phyloP scores from a whole-genome alignment of 2,797 vertebrate genomes.

The Pampus argenteus region DNA sequence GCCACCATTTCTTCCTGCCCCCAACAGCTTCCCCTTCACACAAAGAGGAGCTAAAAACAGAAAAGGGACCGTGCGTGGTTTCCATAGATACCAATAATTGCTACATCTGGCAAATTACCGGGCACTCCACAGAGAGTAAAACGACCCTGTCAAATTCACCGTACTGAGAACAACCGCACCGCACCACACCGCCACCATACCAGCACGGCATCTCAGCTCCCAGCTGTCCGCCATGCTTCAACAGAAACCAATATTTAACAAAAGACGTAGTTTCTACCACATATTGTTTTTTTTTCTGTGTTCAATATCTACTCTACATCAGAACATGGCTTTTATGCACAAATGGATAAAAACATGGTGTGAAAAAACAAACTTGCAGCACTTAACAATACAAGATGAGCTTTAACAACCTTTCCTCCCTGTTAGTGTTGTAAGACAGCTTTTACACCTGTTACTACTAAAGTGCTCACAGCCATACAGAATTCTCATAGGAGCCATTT shows the following conservation, averaged over 20 bases:
- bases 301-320: conserved; percentile 8
- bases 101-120: conserved; percentile 85
- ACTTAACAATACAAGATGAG: conserved; percentile 49
- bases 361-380: conserved; percentile 19
- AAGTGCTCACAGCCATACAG: conserved; percentile 58
- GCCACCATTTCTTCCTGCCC: conserved; percentile 65
- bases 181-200: conserved; percentile 15
- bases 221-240: conserved; percentile 42
- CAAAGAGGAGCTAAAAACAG: conserved; percentile 78
- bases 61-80: conserved; percentile 73
- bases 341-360: conserved; percentile 21
- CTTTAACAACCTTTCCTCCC: conserved; percentile 66
- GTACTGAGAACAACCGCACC: conserved; percentile 58
- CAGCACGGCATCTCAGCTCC: conserved; percentile 24
- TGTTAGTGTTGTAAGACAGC: conserved; percentile 68
- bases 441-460: conserved; percentile 72
- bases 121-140: conserved; percentile 76
- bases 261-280: conserved; percentile 3
- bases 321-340: conserved; percentile 26
- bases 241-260: conserved; percentile 36
- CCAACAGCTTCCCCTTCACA: conserved; percentile 62
- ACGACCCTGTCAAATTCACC: conserved; percentile 71
- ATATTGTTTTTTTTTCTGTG: background rate
- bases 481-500: conserved; percentile 74
- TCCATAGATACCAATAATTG: conserved; percentile 87